Evolutionary conservation across 2,888 invertebrate genomes (phyloP).

Genomic region (Plemyria rubiginata): DNA sequence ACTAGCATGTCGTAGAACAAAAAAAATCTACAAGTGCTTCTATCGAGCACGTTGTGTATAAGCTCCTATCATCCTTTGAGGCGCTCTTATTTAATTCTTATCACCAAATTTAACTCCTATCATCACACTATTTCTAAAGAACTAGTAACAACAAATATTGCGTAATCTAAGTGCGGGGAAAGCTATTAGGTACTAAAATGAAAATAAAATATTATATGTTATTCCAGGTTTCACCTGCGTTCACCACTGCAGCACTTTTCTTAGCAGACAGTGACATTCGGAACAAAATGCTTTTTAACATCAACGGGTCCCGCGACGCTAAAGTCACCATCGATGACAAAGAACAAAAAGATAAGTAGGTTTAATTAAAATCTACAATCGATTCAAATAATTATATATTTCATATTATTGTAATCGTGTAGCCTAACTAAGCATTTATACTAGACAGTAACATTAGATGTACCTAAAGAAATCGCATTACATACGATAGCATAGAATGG

Average conservation of each 20-base stretch:
- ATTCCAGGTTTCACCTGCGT: slow-evolving; percentile 58
- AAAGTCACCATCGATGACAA: slow-evolving; percentile 30
- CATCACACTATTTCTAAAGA: no score
- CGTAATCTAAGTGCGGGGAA: no score
- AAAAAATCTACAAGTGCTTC: no score
- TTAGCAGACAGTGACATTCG: slow-evolving; percentile 54
- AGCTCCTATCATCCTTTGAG: no score
- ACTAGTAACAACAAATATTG: no score
- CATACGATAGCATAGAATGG: slow-evolving; percentile 64
- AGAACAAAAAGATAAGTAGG: slow-evolving; percentile 42
- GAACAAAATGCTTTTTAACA: slow-evolving; percentile 48
- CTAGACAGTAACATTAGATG: slow-evolving; percentile 57
- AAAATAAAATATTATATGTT: neutral
- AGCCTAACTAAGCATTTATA: slow-evolving; percentile 35
- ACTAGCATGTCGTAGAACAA: no score
- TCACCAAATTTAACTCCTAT: no score
- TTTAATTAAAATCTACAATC: slow-evolving; percentile 13
- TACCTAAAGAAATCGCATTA: slow-evolving; percentile 58
- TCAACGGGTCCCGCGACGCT: slow-evolving; percentile 7
- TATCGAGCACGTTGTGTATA: no score
- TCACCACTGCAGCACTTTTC: slow-evolving; percentile 52
- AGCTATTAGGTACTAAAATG: no score
- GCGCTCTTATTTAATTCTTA: no score
- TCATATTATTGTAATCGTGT: slow-evolving; percentile 28
- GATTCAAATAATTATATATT: slow-evolving; percentile 44